Conservation (phyloP, 2,888 invertebrate species). For the Chydorus sphaericus region DNA sequence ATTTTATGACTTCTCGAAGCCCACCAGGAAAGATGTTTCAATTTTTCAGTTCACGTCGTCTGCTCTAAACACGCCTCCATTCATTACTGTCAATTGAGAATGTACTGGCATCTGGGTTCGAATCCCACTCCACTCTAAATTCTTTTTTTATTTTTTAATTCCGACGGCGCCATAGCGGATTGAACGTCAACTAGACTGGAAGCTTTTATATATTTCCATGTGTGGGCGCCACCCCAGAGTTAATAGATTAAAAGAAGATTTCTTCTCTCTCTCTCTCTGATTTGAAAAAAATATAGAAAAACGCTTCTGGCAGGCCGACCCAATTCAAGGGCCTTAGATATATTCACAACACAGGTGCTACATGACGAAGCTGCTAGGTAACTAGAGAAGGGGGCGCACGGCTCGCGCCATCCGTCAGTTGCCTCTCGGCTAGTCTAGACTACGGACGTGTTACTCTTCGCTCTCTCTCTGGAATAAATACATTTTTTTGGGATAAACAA, state of each 20-base stretch:
- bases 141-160: background rate
- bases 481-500: no score
- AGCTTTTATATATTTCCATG: background rate
- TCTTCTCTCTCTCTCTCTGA: background rate
- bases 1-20: no score
- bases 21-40: background rate
- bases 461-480: no score
- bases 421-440: background rate
- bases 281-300: background rate
- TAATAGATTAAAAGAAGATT: background rate
- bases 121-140: background rate
- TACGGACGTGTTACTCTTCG: background rate
- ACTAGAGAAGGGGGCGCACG: background rate
- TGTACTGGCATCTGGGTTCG: background rate
- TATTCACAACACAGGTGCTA: background rate
- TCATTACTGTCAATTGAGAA: background rate
- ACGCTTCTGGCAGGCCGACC: no score
- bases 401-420: conserved; percentile 1
- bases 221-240: background rate
- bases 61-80: background rate
- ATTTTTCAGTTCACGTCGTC: background rate
- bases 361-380: background rate
- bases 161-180: background rate
- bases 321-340: no score
- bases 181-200: background rate